Percentiles rank a stretch among this genome's conserved stretches.
These are phyloP conservation scores for Takifugu rubripes DNA, from an alignment of 2,797 vertebrate species.

Conservation along the genomic window DNA sequence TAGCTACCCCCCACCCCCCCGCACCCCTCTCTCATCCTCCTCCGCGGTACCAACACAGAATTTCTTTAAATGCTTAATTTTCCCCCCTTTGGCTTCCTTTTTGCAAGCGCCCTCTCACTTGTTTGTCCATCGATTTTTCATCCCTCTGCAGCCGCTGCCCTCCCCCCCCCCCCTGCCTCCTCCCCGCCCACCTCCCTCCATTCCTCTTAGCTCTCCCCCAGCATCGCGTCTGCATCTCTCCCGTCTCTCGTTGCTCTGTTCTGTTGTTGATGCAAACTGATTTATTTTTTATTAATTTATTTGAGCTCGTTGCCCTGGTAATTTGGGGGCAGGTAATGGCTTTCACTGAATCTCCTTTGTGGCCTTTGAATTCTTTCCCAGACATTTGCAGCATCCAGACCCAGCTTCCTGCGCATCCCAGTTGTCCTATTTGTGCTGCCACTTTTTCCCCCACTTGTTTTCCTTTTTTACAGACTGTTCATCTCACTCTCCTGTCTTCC, in stretches of 20 bases:
- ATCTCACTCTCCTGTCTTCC: conserved; percentile 29
- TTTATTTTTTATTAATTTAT: conserved; percentile 74
- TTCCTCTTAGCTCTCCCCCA: conserved; percentile 9
- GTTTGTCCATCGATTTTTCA: conserved; percentile 80
- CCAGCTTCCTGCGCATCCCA: conserved; percentile 43
- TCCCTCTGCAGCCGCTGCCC: conserved; percentile 57
- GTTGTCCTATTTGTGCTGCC: conserved; percentile 56
- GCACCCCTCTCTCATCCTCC: conserved; percentile 46
- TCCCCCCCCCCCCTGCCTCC: conserved; percentile 26
- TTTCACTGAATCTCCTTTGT: conserved; percentile 88
- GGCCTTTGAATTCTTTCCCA: conserved; percentile 79
- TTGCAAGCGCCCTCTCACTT: conserved; percentile 66
- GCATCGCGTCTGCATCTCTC: conserved; percentile 45
- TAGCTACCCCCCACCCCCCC: conserved; percentile 6
- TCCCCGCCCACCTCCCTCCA: conserved; percentile 8
- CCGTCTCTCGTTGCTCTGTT: conserved; percentile 43
- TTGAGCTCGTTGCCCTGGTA: conserved; percentile 89
- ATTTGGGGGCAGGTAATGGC: conserved; percentile 93
- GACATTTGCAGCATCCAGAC: conserved; percentile 55
- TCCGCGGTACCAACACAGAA: conserved; percentile 58
- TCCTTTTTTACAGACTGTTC: conserved; percentile 28
- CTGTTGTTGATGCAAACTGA: conserved; percentile 61
- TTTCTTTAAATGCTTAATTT: conserved; percentile 78
- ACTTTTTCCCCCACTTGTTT: conserved; percentile 18
- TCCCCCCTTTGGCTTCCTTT: conserved; percentile 66